Base-by-base conservation (phyloP, 2,113 vertebrate genomes). In the Holacanthus passer region DNA sequence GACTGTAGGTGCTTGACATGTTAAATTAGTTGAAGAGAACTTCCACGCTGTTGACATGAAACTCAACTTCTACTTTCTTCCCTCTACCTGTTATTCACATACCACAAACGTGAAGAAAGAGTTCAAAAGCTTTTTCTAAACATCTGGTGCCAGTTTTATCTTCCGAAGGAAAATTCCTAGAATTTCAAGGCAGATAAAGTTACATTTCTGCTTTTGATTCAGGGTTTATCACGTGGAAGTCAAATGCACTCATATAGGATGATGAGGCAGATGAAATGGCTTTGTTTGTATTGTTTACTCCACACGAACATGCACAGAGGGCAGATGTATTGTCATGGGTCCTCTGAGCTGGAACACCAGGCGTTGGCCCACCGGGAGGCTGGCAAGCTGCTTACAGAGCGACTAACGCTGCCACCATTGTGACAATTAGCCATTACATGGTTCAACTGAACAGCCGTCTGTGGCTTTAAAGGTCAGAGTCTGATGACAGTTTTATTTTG, bases 361-460 rank as follows among this genome's bases (percentile, higher is more conserved):
- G 53, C 45, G 73, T 66, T 29, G 43, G 41, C 76, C 50, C 87
- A 72, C 64, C 67, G 24, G 87, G 81, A 73, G 83, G 58, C n/a
- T 14, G 47, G 45, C 39, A 48, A 48, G 71, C 79, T 50, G 64
- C 77, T 85, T 35, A 72, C 63, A 43, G 71, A 73, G 59, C 52
- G 22, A 64, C 62, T 68, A 64, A 70, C 17, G 60, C 50, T 35
- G 70, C 77, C 55, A 56, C 74, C 10, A 29, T 55, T 68, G 72
- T 58, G 77, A 81, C 82, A 83, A 76, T 87, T 50, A 83, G 77
- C 45, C 70, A 2, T 5, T n/a, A 75, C 79, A 67, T 12, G 77
- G 35, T 59, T 37, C n/a, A 67, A 22, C 59, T 37, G 29, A 53
- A 35, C 56, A 29, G 55, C 37, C 17, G 1, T 24, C 24, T 47